These are phyloP conservation scores for Phaedon cochleariae DNA, from an alignment of 2,888 invertebrate species.

Conservation along the genomic window DNA sequence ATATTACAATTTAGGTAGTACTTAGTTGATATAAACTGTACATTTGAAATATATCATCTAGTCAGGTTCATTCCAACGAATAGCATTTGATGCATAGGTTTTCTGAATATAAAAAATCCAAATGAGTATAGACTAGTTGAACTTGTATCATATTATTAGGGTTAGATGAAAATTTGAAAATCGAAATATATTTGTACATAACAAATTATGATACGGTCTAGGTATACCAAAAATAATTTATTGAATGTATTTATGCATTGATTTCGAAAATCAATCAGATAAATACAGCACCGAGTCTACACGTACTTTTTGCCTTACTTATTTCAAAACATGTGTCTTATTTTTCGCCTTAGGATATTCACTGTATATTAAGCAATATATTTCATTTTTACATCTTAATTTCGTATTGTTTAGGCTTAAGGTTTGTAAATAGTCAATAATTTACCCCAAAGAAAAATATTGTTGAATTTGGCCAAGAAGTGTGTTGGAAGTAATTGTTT, in stretches of 20 bases:
- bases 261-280: slow-evolving; percentile 26
- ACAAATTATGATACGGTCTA: slow-evolving; percentile 60
- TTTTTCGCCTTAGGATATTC: slow-evolving; percentile 49
- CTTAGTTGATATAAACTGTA: slow-evolving; percentile 10
- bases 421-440: slow-evolving; percentile 12
- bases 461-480: background rate
- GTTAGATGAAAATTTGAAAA: slow-evolving; percentile 33
- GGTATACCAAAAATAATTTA: slow-evolving; percentile 61
- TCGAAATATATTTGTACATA: slow-evolving; percentile 57
- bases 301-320: slow-evolving; percentile 44
- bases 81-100: slow-evolving; percentile 41
- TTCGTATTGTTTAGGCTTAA: slow-evolving; percentile 26
- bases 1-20: slow-evolving; percentile 18
- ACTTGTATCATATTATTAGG: slow-evolving; percentile 45
- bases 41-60: slow-evolving; percentile 47
- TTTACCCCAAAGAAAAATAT: slow-evolving; percentile 22
- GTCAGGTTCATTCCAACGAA: slow-evolving; percentile 59
- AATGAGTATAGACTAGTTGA: slow-evolving; percentile 53
- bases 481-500: background rate
- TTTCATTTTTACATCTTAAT: slow-evolving; percentile 30
- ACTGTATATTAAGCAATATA: slow-evolving; percentile 54
- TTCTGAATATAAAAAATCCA: slow-evolving; percentile 26
- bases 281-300: slow-evolving; percentile 33
- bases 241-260: slow-evolving; percentile 34
- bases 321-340: slow-evolving; percentile 41